Evolutionary conservation across 2,113 vertebrate genomes (phyloP).

Genomic region (Toxostoma redivivum): DNA sequence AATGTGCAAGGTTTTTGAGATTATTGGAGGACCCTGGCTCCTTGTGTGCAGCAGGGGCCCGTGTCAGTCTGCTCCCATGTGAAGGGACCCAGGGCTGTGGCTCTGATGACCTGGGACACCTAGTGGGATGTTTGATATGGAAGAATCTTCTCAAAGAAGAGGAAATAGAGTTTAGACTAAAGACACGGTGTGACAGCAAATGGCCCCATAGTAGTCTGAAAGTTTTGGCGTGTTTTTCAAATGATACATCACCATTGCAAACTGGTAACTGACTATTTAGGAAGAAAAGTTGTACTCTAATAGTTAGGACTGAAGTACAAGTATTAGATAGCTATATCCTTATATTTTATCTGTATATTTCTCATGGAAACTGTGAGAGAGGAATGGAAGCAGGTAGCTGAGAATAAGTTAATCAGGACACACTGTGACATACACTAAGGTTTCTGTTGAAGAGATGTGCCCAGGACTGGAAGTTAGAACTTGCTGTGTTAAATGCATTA

Average conservation of each 20-base stretch:
- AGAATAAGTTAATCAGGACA: background rate
- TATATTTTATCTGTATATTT: background rate
- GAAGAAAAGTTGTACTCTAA: background rate
- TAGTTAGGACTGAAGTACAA: background rate
- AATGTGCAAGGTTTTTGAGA: background rate
- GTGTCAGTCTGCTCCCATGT: rapidly evolving
- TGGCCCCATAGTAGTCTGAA: background rate
- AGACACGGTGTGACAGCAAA: background rate
- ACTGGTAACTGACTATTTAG: background rate
- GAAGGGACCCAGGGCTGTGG: background rate
- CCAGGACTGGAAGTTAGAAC: background rate
- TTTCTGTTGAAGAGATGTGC: background rate
- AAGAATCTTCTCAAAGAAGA: background rate
- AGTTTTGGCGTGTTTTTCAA: background rate
- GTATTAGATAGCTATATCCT: background rate
- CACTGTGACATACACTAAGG: rapidly evolving
- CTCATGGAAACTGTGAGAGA: background rate
- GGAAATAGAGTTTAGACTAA: background rate
- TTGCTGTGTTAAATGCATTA: background rate
- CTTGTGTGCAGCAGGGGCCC: rapidly evolving
- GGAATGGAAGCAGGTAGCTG: background rate
- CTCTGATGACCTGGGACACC: background rate
- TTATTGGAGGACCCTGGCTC: background rate
- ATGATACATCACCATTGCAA: rapidly evolving
- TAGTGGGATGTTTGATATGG: background rate